Conservation (phyloP, 2,797 vertebrate genomes). For the Furcifer pardalis region DNA sequence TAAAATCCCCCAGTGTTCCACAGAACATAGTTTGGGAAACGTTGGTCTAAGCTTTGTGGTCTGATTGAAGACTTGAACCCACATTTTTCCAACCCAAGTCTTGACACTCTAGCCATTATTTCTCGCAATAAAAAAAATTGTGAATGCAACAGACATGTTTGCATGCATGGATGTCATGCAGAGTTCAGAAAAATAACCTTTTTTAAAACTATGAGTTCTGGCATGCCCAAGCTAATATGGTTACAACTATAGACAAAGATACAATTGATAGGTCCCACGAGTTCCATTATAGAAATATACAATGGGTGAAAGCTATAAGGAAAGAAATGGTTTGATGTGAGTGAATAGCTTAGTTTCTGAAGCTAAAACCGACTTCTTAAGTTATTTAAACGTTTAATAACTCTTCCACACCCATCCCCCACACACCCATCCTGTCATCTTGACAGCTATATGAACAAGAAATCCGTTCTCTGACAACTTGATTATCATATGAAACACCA, state of each 20-base stretch:
- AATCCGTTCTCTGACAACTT: constrained; percentile 50
- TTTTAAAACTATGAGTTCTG: too few relatives aligned
- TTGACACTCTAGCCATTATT: too few relatives aligned
- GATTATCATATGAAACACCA: constrained; percentile 53
- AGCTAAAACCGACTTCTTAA: constrained; percentile 44
- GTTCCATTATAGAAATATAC: not conserved
- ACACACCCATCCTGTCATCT: constrained; percentile 41
- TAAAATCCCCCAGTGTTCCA: too few relatives aligned
- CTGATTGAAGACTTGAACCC: too few relatives aligned
- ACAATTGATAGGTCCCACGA: not conserved
- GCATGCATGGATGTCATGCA: too few relatives aligned
- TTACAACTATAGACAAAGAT: not conserved
- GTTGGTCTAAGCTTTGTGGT: too few relatives aligned
- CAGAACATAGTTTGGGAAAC: too few relatives aligned
- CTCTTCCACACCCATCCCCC: constrained; percentile 1
- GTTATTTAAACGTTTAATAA: constrained; percentile 53
- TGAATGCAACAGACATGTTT: too few relatives aligned
- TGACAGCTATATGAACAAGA: constrained; percentile 58
- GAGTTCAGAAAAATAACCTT: too few relatives aligned
- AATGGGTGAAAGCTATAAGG: not conserved
- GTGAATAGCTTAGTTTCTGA: constrained; percentile 8
- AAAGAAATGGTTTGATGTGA: constrained; percentile 4
- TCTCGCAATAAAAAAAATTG: too few relatives aligned
- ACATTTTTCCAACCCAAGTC: too few relatives aligned
- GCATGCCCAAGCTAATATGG: too few relatives aligned